Evolutionary conservation across 1,140 invertebrate species (phyloP), one percentile per base, ranked within the genome.

Genomic region (Physella acuta): DNA sequence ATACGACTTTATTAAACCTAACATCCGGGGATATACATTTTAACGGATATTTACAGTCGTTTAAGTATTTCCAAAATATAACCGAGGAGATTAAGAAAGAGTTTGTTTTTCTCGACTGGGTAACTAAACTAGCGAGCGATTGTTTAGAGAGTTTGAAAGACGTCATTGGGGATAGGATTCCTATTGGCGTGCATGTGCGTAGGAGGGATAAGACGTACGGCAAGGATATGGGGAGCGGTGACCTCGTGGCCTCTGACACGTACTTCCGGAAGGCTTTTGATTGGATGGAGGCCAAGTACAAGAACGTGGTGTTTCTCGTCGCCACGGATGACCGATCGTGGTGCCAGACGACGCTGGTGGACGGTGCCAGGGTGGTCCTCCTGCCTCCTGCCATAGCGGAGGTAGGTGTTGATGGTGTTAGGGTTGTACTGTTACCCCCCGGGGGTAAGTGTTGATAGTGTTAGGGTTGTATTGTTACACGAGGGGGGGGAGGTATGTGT

Each of bases 51-150:
- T 73, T 77, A 33, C 77, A 80, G 59, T 79, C 77, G 0, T 81
- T 76, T 76, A 78, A 76, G 66, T 81, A 81, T 63, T 81, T 81
- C 72, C 30, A 73, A 26, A 61, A 73, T 30, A 63, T 71, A 8
- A 56, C 28, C 24, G 59, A 75, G 8, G 65, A 71, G 24, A 61
- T 81, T 0, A 20, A 63, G 30, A 61, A 61, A 14, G 70, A 77
- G 51, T 77, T 80, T 52, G 73, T 49, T 28, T 78, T 80, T n/a
- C 73, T 72, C 3, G 36, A 49, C 14, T 4, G 34, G 5, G 58
- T 75, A 11, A 14, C 36, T 11, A 20, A 63, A 24, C 49, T 60
- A 31, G 77, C 72, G 0, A 37, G 31, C 8, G 11, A 33, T 1
- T 24, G 37, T 1, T n/a, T 72, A 17, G 16, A 34, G 2, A 24